These are phyloP conservation scores for Aviceda subcristata DNA, from an alignment of 2,113 vertebrate species.

Conservation along the genomic window DNA sequence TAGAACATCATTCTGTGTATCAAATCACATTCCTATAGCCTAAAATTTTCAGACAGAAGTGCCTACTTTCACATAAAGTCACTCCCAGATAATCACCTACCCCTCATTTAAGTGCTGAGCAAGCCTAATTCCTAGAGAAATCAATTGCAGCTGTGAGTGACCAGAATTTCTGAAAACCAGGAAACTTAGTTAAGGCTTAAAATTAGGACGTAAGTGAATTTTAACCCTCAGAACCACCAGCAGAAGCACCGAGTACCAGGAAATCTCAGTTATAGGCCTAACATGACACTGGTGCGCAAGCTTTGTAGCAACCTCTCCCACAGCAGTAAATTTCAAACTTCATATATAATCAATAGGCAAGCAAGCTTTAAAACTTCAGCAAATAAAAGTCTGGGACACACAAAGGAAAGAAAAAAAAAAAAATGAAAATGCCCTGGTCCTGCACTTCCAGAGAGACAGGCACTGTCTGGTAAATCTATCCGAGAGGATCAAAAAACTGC, in stretches of 20 bases:
- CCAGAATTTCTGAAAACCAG: not conserved
- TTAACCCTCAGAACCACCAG: not conserved
- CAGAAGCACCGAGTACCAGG: not conserved
- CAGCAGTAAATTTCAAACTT: not conserved
- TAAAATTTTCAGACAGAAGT: not conserved
- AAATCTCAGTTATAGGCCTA: not conserved
- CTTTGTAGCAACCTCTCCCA: not conserved
- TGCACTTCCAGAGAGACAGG: not conserved
- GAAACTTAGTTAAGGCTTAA: not conserved
- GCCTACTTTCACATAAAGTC: not conserved
- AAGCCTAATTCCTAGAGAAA: constrained; percentile 28
- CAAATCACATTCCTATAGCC: not conserved
- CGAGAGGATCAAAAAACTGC: not conserved
- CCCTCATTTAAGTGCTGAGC: not conserved
- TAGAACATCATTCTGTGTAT: not conserved
- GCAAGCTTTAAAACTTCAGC: not conserved
- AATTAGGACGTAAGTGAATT: not conserved
- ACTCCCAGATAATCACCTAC: not conserved
- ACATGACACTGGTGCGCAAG: not conserved
- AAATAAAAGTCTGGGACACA: not conserved
- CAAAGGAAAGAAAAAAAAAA: not conserved
- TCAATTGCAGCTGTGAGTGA: not conserved
- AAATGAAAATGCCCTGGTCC: not conserved
- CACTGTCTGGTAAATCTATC: not conserved
- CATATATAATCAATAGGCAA: not conserved